Percentiles rank a stretch among this genome's conserved stretches.
phyloP scores from a whole-genome alignment of 2,888 invertebrate genomes.

The Agriopis leucophaearia region DNA sequence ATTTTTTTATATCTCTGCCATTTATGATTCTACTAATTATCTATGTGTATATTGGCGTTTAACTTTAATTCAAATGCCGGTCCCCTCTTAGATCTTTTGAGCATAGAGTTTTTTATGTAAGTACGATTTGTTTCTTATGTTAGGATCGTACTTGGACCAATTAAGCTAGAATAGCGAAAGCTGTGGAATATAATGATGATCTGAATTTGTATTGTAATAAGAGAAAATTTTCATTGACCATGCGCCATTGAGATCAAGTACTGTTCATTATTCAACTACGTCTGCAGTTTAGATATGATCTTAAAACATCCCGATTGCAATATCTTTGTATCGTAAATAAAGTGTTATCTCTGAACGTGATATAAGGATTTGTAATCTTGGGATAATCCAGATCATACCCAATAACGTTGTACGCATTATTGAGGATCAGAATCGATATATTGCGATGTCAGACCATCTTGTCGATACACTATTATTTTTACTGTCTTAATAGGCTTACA shows the following conservation, averaged over 20 bases:
- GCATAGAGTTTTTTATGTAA: too few relatives aligned
- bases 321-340: slow-evolving; percentile 57
- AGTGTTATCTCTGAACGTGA: slow-evolving; percentile 60
- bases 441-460: slow-evolving; percentile 22
- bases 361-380: slow-evolving; percentile 67
- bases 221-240: background rate
- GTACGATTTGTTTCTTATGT: too few relatives aligned
- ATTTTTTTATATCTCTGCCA: too few relatives aligned
- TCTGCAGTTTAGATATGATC: slow-evolving; percentile 66
- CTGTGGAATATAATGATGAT: background rate
- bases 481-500: slow-evolving; percentile 34
- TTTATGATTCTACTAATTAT: too few relatives aligned
- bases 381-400: slow-evolving; percentile 66
- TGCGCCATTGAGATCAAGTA: background rate
- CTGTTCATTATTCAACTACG: slow-evolving; percentile 22
- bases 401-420: slow-evolving; percentile 49
- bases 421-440: slow-evolving; percentile 39
- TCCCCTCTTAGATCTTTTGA: too few relatives aligned
- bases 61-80: too few relatives aligned
- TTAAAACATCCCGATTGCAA: slow-evolving; percentile 67
- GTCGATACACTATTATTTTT: slow-evolving; percentile 32
- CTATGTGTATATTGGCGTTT: too few relatives aligned
- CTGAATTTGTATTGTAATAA: background rate
- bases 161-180: too few relatives aligned
- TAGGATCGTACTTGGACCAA: too few relatives aligned